These are phyloP conservation scores for Nymphicus hollandicus DNA, from an alignment of 2,113 vertebrate genomes.

Conservation along the genomic window DNA sequence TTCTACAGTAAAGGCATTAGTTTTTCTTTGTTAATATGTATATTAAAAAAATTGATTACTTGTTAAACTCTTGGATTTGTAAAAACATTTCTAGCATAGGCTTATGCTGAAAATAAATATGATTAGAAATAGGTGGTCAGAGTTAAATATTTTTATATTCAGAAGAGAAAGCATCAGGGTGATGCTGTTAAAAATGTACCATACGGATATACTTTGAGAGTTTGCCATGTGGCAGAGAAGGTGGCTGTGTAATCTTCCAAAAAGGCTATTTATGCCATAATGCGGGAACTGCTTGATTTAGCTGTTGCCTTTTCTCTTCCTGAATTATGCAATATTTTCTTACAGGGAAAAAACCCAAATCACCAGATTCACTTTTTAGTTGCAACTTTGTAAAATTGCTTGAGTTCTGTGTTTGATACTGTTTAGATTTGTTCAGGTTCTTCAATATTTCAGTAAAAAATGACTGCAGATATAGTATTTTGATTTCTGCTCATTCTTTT, in stretches of 20 bases:
- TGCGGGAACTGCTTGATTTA: conserved; percentile 51
- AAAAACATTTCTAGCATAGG: background rate
- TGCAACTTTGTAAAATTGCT: background rate
- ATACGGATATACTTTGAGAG: background rate
- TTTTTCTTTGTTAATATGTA: background rate
- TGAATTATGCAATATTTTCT: conserved; percentile 49
- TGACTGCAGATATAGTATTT: background rate
- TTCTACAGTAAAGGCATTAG: background rate
- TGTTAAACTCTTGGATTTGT: background rate
- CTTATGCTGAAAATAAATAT: background rate
- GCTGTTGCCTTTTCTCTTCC: conserved; percentile 28
- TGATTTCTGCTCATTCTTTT: conserved; percentile 9
- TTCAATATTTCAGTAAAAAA: conserved; percentile 42
- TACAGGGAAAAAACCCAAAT: background rate
- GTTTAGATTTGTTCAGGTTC: conserved; percentile 32
- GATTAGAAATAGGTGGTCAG: background rate
- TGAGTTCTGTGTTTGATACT: conserved; percentile 26
- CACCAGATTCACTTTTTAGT: background rate
- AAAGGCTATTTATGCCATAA: conserved; percentile 38
- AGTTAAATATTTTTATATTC: background rate
- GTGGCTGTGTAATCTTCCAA: conserved; percentile 23
- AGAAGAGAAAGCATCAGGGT: background rate
- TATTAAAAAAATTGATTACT: background rate
- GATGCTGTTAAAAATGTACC: background rate
- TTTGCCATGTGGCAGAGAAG: conserved; percentile 14